Evolutionary conservation across 2,888 invertebrate genomes (phyloP).

Genomic region (Piscicola geometra): DNA sequence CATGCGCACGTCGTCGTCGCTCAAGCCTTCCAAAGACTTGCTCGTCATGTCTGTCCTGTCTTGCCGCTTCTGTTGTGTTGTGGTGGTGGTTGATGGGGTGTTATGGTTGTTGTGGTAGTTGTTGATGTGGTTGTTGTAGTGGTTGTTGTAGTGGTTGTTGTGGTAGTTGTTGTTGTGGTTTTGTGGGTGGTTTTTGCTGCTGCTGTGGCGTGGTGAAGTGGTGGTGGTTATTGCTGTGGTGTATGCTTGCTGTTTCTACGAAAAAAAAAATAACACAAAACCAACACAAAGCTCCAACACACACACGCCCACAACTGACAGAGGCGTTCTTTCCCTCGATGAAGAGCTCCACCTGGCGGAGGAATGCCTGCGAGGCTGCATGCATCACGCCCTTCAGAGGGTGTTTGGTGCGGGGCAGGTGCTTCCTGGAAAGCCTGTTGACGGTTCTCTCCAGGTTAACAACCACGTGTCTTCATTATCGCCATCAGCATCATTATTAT

Average conservation of each 20-base stretch:
- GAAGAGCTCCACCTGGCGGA: neutral
- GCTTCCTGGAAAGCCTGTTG: neutral
- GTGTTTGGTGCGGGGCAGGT: conserved; percentile 1
- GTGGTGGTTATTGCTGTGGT: too few species aligned
- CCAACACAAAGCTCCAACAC: too few species aligned
- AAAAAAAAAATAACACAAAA: conserved; percentile 1
- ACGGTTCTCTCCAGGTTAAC: neutral
- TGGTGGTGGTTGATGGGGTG: too few species aligned
- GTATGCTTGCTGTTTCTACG: too few species aligned
- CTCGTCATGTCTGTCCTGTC: conserved; percentile 3
- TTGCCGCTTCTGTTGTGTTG: too few species aligned
- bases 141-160: too few species aligned
- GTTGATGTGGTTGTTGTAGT: too few species aligned
- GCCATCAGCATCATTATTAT: too few species aligned
- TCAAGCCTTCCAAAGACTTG: conserved; percentile 12
- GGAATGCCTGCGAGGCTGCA: neutral
- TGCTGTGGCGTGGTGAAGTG: neutral
- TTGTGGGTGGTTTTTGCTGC: neutral
- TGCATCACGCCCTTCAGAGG: neutral
- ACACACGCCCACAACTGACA: too few species aligned
- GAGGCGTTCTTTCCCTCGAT: neutral
- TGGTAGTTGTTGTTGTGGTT: too few species aligned
- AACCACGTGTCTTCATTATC: too few species aligned
- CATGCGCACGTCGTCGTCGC: conserved; percentile 60
- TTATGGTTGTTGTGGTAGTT: too few species aligned